These are phyloP conservation scores for Neoitamus cyanurus DNA, from an alignment of 2,888 invertebrate genomes.

Conservation along the genomic window DNA sequence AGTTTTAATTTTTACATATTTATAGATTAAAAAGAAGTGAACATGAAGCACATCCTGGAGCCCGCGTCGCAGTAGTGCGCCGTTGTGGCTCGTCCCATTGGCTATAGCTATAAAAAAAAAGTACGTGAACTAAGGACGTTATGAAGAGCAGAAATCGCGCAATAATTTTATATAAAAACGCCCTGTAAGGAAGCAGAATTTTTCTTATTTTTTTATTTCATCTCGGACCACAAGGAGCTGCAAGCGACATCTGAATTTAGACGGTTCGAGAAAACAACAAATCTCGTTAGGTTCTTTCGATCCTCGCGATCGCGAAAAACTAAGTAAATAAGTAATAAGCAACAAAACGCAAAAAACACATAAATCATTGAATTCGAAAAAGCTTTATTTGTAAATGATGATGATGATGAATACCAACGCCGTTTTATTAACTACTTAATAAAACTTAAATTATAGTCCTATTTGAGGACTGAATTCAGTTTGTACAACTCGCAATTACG, in stretches of 20 bases:
- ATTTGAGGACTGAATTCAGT: slow-evolving; percentile 43
- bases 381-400: slow-evolving; percentile 30
- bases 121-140: neutral
- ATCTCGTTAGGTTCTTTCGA: neutral
- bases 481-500: slow-evolving; percentile 45
- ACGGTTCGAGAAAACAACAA: neutral
- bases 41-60: slow-evolving; percentile 39
- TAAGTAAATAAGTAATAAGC: slow-evolving; percentile 4
- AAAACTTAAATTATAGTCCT: slow-evolving; percentile 42
- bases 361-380: slow-evolving; percentile 7
- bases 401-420: slow-evolving; percentile 15
- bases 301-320: slow-evolving; percentile 11
- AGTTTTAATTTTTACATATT: slow-evolving; percentile 52
- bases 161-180: slow-evolving; percentile 6
- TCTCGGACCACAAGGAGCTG: slow-evolving; percentile 12
- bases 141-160: slow-evolving; percentile 16
- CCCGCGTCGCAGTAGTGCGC: neutral
- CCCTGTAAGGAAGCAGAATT: slow-evolving; percentile 16
- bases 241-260: slow-evolving; percentile 36
- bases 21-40: slow-evolving; percentile 47
- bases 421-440: slow-evolving; percentile 45
- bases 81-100: neutral
- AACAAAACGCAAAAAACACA: neutral
- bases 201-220: neutral
- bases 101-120: slow-evolving; percentile 1